Evolutionary conservation across 2,113 vertebrate genomes (phyloP), one percentile per base, ranked within the genome.

Genomic region (Onychostoma macrolepis): DNA sequence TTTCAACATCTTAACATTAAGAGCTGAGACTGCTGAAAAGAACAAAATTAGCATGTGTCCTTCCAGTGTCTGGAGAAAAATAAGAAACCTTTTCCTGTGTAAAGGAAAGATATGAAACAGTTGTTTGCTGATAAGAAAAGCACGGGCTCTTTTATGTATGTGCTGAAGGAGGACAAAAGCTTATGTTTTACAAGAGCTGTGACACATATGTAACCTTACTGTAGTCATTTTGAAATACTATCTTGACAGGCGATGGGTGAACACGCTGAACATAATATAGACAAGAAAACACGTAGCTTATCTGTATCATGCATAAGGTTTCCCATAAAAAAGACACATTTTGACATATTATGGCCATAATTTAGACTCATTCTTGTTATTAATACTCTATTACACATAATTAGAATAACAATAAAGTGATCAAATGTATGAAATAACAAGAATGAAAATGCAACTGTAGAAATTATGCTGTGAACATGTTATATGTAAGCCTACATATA

Each of bases 141-240:
- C 72, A 75, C 13, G 24, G 12, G 41, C 24, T 45, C 2, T 45
- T 75, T 75, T 45, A 45, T 24, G n/a, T 26, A 26, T 75, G n/a
- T 0, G 5, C 41, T 26, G 41, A 45, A 75, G 41, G 24, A 26
- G 6, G 41, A 75, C 41, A 45, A 75, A 75, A 45, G 41, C 41
- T 11, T 53, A 79, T 56, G 41, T 79, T 56, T 79, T 56, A 4
- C 1, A 0, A 56, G 26, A 33, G 45, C 28, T 19, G 8, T 79
- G 76, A 79, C 26, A 48, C 74, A 77, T 48, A 24, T 72, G 69
- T 38, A 72, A 79, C 28, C 45, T 50, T 56, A 53, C 48, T 21
- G 48, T 24, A 79, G 26, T 21, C 48, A 41, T 28, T 1, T 21
- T 21, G 45, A 19, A 79, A 56, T 56, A 53, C 48, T 56, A 21